Base-by-base conservation (phyloP, 2,888 invertebrate species). In the Caenorhabditis angaria region DNA sequence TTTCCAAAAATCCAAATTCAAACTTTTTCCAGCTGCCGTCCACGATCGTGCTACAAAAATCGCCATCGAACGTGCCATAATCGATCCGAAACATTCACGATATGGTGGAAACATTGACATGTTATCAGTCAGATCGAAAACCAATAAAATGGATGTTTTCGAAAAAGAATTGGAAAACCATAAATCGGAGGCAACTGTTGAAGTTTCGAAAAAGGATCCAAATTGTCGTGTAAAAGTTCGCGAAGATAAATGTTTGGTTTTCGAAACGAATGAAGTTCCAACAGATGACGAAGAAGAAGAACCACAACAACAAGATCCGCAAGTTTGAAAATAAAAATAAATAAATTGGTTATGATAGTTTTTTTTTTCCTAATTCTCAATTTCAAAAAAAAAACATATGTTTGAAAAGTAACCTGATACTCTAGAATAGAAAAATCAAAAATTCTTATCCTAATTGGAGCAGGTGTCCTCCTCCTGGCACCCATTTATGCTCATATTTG, bases 51-150 rank as follows among this genome's bases (percentile, higher is more conserved):
- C 50, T 5, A 18, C 5, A 6, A 6, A n/a, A 5, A 50, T 50
- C n/a, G 50, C 50, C 50, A n/a, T 20, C 50, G 50, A 50, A 5
- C n/a, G 22, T 18, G 5, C 18, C 20, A 50, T 50, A 5, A 50
- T 50, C 18, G 50, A 50, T 50, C 50, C 50, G n/a, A 50, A 50
- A 50, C 22, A 50, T 18, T 8, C 50, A n/a, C 50, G 18, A 50
- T 50, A 50, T 50, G 50, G 50, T 20, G 50, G 50, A 50, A 50
- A 50, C 18, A 50, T 50, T 50, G 50, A 50, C 50, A 20, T 50
- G 50, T 32, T 32, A 12, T 12, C 32, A 5, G 32, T 32, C 5
- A 32, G 32, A 8, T 32, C 12, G 32, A 32, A 32, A 32, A 32
- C 6, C 32, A 32, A 12, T 8, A 32, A 32, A 32, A 32, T 32